Conservation (phyloP, 2,797 vertebrate species). For the Pachyuromys duprasi region DNA sequence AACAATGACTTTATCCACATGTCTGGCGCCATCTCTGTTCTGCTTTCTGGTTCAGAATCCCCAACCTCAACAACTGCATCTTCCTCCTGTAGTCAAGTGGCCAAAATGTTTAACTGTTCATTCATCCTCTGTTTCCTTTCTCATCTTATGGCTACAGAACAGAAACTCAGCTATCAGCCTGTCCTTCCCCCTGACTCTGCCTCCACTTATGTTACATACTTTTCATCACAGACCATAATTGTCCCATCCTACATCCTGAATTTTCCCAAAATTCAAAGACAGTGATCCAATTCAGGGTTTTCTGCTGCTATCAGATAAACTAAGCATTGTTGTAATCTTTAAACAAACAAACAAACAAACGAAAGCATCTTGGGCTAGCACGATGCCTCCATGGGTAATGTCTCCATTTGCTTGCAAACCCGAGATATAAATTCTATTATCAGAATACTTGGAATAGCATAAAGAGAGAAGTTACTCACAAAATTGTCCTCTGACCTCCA, state of each 20-base stretch:
- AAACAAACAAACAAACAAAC: too few species aligned
- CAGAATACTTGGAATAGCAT: background rate
- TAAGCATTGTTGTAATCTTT: background rate
- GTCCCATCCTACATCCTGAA: background rate
- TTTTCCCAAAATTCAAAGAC: conserved; percentile 13
- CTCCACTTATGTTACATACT: background rate
- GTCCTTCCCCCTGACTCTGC: background rate
- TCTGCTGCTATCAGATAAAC: background rate
- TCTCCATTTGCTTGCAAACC: background rate
- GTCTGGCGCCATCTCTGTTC: background rate
- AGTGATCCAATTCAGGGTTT: background rate
- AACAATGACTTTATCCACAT: background rate
- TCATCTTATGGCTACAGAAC: background rate
- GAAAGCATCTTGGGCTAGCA: background rate
- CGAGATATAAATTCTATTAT: background rate
- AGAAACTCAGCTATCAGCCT: background rate
- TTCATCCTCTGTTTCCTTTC: background rate
- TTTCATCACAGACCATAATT: background rate
- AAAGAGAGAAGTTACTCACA: background rate
- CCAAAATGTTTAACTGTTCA: background rate
- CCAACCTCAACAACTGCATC: background rate
- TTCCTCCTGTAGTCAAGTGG: background rate
- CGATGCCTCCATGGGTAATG: background rate
- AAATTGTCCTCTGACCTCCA: background rate
- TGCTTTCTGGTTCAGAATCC: background rate